A percentile compares a stretch with the other conserved stretches of the same genome.
These are phyloP conservation scores for Acanthosepion esculentum DNA, from an alignment of 2,888 invertebrate genomes.

Conservation along the genomic window DNA sequence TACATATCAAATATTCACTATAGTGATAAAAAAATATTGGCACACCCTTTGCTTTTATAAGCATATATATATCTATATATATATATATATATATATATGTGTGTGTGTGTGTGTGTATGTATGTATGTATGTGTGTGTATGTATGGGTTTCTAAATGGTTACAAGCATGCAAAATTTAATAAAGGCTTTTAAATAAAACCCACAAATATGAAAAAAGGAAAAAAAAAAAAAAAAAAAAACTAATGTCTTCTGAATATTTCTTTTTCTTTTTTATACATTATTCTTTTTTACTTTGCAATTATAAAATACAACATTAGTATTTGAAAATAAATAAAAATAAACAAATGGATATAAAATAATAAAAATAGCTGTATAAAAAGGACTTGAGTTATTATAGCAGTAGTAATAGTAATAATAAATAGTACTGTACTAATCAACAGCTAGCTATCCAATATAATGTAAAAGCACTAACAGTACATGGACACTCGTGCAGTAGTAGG, in stretches of 20 bases:
- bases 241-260: background rate
- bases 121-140: too few relatives aligned
- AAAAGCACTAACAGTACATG: slow-evolving; percentile 21
- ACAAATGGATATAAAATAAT: background rate
- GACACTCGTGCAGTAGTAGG: background rate
- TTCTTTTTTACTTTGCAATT: background rate
- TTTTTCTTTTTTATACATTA: background rate
- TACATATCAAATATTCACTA: slow-evolving; percentile 18
- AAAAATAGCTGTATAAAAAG: background rate
- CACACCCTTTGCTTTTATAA: background rate
- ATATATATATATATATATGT: too few relatives aligned
- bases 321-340: background rate
- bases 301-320: background rate
- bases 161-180: slow-evolving; percentile 6
- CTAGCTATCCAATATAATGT: slow-evolving; percentile 33
- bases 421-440: background rate
- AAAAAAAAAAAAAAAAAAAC: background rate
- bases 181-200: slow-evolving; percentile 11
- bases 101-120: too few relatives aligned
- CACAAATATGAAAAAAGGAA: background rate
- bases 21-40: background rate
- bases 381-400: background rate
- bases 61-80: background rate
- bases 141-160: background rate
- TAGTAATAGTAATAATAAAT: background rate